Evolutionary conservation across 2,797 vertebrate genomes (phyloP), one percentile per base, ranked within the genome.

Genomic region (Caiman crocodilus): DNA sequence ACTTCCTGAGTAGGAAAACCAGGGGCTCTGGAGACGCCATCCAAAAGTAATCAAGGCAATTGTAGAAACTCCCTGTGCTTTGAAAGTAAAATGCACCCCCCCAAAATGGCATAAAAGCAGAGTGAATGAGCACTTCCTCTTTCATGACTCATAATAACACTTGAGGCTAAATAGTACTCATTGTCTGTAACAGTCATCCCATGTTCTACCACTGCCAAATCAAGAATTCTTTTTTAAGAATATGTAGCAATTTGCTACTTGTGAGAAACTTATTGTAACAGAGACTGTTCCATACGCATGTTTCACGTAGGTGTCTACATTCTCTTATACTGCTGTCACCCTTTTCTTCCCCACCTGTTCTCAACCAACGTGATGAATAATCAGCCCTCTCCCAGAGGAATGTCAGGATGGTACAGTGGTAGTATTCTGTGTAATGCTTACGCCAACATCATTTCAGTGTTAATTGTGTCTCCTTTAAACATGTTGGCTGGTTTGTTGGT

Each of bases 121-220:
- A 56, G 73, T 76, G 60, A 96, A 94, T 63, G 64, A 93, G 76
- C 76, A 26, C 20, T 50, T 94, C 92, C 60, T 84, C 60, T 91
- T 89, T 73, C 42, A 65, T 96, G 87, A 96, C 80, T 94, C 94
- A 96, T 76, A 79, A 95, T 65, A 81, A 60, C 65, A 78, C 58
- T 69, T 28, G 81, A 63, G 28, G 88, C 18, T 77, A 89, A 92
- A 84, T 91, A 84, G 79, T 80, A 85, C 76, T 79, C 75, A 58
- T 93, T 94, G 79, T 91, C 85, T 88, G 78, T 93, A 88, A 79
- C 18, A 14, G 73, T 93, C 91, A 89, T 71, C 35, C 30, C 84
- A 55, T 79, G 94, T 92, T 89, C 73, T 82, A 82, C 59, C n/a
- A 75, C 25, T 87, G 79, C 90, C 83, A 91, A 89, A 92, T 93